phyloP scores from a whole-genome alignment of 2,888 invertebrate genomes.

The Abrostola tripartita region DNA sequence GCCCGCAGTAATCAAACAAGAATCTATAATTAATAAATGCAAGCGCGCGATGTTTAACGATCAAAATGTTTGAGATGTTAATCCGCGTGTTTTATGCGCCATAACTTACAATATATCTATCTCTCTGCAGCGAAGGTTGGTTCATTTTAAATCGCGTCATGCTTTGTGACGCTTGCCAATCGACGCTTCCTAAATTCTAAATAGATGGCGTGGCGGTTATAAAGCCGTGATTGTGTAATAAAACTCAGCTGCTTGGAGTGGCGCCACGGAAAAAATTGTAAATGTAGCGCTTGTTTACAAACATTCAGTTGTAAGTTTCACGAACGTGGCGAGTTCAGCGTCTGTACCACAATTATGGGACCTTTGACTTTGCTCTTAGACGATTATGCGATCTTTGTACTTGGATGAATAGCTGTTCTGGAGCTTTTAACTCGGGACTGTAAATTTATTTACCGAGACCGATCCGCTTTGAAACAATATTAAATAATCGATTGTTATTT shows the following conservation, averaged over 20 bases:
- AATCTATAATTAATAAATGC: constrained; percentile 18
- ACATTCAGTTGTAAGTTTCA: constrained; percentile 68
- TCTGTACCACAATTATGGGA: constrained; percentile 62
- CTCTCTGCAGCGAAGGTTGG: constrained; percentile 21
- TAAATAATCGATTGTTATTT: constrained; percentile 79
- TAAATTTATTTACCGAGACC: constrained; percentile 67
- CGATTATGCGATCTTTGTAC: constrained; percentile 58
- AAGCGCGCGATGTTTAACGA: constrained; percentile 11
- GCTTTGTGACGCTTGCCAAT: constrained; percentile 53
- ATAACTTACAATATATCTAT: constrained; percentile 22
- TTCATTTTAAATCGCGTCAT: constrained; percentile 44
- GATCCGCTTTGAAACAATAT: constrained; percentile 68
- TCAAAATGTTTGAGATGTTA: constrained; percentile 18
- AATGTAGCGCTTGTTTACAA: constrained; percentile 79
- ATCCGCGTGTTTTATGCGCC: constrained; percentile 27
- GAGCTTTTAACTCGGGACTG: constrained; percentile 53
- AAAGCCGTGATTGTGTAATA: constrained; percentile 77
- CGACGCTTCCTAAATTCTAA: constrained; percentile 67
- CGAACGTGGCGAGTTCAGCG: constrained; percentile 56
- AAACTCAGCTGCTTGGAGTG: constrained; percentile 76
- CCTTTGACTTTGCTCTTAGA: constrained; percentile 63
- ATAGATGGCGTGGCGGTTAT: constrained; percentile 69
- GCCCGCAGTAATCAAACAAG: constrained; percentile 10
- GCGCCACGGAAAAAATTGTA: constrained; percentile 73
- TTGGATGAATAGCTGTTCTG: constrained; percentile 50